These are phyloP conservation scores for Spongia lamella DNA, from an alignment of 37 sponge, comb jelly and placozoan species.

Conservation along the genomic window DNA sequence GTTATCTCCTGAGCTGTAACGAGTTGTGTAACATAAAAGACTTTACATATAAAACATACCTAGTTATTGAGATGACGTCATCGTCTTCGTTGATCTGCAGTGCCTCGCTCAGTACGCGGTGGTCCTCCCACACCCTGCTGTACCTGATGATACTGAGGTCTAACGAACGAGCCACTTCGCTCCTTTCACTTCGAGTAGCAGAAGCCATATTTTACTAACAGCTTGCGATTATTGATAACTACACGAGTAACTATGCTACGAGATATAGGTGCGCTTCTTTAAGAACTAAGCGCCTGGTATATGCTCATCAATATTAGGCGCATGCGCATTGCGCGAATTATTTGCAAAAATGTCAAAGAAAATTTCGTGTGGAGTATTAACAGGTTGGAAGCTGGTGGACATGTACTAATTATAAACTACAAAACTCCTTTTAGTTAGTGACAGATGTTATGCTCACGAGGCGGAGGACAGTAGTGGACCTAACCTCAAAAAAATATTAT, in stretches of 20 bases:
- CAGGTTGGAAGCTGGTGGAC: no score
- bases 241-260: no score
- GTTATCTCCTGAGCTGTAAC: constrained; percentile 57
- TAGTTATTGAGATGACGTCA: constrained; percentile 58
- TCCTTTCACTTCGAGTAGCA: background rate
- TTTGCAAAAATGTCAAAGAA: no score
- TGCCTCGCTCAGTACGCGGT: constrained; percentile 49
- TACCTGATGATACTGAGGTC: constrained; percentile 63
- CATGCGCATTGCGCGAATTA: no score
- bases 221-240: no score
- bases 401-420: no score
- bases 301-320: no score
- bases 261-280: no score
- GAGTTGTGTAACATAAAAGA: background rate
- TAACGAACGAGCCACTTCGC: constrained; percentile 35
- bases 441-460: constrained; percentile 71
- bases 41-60: constrained; percentile 24
- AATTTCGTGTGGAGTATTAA: no score
- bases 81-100: constrained; percentile 60
- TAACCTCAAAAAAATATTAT: constrained; percentile 42
- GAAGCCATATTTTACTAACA: no score
- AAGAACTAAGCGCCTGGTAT: no score
- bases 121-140: constrained; percentile 83
- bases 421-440: constrained; percentile 84
- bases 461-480: constrained; percentile 87